Conservation (phyloP, 2,797 vertebrate genomes). For the Bufotes viridis region DNA sequence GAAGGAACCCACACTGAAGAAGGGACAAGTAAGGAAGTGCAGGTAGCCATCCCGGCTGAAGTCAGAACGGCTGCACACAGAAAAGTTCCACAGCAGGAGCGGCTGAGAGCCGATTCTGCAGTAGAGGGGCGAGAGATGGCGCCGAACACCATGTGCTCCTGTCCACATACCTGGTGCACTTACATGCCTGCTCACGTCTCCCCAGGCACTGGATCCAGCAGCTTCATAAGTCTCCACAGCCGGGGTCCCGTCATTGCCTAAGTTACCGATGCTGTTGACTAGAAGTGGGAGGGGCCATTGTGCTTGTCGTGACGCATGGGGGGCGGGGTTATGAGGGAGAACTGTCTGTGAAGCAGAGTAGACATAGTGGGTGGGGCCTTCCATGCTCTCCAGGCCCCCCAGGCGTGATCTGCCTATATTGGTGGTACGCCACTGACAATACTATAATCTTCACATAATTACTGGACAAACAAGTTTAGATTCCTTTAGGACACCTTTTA, state of each 20-base stretch:
- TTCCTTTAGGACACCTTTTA: slow-evolving; percentile 43
- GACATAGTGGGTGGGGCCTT: too few species aligned
- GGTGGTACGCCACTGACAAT: slow-evolving; percentile 26
- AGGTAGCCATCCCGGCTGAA: too few species aligned
- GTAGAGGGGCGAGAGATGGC: neutral
- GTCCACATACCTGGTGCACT: slow-evolving; percentile 50
- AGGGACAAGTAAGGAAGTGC: too few species aligned
- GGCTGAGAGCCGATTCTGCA: neutral
- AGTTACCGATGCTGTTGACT: slow-evolving; percentile 84
- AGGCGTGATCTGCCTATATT: too few species aligned
- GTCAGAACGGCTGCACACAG: neutral
- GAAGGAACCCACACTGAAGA: too few species aligned
- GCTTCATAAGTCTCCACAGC: too few species aligned
- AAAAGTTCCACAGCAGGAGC: neutral
- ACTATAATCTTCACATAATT: slow-evolving; percentile 27
- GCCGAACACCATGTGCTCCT: neutral
- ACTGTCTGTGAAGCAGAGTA: too few species aligned
- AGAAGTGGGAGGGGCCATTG: neutral
- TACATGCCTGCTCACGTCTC: slow-evolving; percentile 66
- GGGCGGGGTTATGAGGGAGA: too few species aligned
- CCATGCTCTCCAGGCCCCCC: too few species aligned
- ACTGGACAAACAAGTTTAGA: slow-evolving; percentile 33
- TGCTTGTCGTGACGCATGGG: slow-evolving; percentile 37
- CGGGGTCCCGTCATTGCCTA: slow-evolving; percentile 77
- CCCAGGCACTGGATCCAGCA: slow-evolving; percentile 53